Conservation (phyloP, 2,113 vertebrate genomes). For the Antechinus flavipes region DNA sequence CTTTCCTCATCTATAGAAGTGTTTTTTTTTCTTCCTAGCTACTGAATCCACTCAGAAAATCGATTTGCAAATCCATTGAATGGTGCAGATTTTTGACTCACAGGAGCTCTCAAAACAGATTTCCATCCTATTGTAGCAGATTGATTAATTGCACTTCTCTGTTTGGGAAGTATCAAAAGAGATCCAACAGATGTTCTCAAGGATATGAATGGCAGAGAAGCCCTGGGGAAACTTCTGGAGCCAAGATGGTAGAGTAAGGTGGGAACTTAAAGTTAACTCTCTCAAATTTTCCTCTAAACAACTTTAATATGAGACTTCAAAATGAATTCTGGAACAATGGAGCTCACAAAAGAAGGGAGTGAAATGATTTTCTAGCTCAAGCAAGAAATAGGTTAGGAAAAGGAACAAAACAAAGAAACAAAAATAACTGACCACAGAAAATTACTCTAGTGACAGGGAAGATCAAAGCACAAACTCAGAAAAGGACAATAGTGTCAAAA, state of each 20-base stretch:
- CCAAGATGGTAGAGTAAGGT: not conserved
- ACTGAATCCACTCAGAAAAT: too few species aligned
- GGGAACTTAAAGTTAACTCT: not conserved
- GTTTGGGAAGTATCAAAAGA: not conserved
- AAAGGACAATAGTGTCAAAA: too few species aligned
- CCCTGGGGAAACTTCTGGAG: not conserved
- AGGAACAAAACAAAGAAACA: too few species aligned
- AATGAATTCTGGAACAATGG: not conserved
- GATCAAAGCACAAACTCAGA: too few species aligned
- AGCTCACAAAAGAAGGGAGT: not conserved
- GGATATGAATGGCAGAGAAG: not conserved
- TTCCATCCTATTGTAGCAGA: not conserved
- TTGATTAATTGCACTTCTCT: not conserved
- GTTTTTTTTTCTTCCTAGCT: too few species aligned
- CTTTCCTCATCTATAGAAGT: too few species aligned
- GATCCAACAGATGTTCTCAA: not conserved
- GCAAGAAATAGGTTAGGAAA: too few species aligned
- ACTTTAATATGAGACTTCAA: not conserved
- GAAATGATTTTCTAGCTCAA: not conserved
- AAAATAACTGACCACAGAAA: too few species aligned
- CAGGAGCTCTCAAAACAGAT: not conserved
- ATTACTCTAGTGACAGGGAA: too few species aligned
- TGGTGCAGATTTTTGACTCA: not conserved
- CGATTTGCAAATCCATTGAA: too few species aligned
- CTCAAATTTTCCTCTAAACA: not conserved